Percentiles rank a stretch among this genome's conserved stretches.
Evolutionary conservation across 1,140 invertebrate species (phyloP).

Genomic region (Micrasema minimum): DNA sequence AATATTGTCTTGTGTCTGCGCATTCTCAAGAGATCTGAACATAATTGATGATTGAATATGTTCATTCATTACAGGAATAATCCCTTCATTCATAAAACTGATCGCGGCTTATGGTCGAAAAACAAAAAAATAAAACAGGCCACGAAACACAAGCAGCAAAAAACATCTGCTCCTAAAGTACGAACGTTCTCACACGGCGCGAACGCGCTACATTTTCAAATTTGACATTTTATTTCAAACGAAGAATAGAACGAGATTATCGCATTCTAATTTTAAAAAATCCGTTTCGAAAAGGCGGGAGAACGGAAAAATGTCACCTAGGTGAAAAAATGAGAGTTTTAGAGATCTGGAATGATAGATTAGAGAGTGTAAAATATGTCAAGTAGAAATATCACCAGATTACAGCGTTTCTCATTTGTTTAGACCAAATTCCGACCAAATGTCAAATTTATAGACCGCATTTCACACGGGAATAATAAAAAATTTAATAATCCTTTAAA

Average conservation of each 20-base stretch:
- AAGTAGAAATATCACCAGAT: too few relatives aligned
- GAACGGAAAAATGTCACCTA: constrained; percentile 2
- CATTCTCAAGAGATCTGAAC: constrained; percentile 22
- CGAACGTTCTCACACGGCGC: constrained; percentile 26
- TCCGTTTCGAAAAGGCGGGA: neutral
- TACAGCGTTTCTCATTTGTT: too few relatives aligned
- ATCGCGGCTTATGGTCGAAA: constrained; percentile 19
- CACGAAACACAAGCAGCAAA: neutral
- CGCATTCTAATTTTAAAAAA: constrained; percentile 25
- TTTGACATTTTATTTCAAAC: constrained; percentile 33
- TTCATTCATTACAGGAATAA: constrained; percentile 40
- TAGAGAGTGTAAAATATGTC: too few relatives aligned
- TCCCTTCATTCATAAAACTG: constrained; percentile 38
- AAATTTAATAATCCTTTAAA: too few relatives aligned
- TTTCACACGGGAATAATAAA: too few relatives aligned
- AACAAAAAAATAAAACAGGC: constrained; percentile 4
- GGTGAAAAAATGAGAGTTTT: too few relatives aligned
- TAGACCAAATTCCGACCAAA: too few relatives aligned
- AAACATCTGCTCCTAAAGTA: constrained; percentile 36
- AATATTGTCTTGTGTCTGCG: constrained; percentile 20
- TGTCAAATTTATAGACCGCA: too few relatives aligned
- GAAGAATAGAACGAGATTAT: constrained; percentile 22
- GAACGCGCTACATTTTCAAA: constrained; percentile 17
- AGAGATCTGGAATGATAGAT: too few relatives aligned
- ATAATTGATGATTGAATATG: constrained; percentile 40